Percentiles rank a stretch among this genome's conserved stretches.
Conservation (phyloP, 1,140 invertebrate species). For the Monochamus saltuarius region DNA sequence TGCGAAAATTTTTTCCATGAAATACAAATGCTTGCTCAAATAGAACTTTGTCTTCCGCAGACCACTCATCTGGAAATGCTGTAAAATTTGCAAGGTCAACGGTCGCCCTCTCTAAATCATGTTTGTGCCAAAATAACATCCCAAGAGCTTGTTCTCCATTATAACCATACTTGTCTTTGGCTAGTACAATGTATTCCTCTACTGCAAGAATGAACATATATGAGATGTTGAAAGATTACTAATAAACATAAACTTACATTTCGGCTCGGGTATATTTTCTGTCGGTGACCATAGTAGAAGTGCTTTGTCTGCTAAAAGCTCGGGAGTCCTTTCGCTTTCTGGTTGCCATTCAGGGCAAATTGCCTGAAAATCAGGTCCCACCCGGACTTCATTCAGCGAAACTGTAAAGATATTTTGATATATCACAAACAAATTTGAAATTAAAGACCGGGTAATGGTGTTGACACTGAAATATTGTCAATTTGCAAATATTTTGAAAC, state of each 20-base stretch:
- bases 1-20: slow-evolving; percentile 96
- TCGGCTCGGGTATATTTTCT: slow-evolving; percentile 79
- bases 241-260: slow-evolving; percentile 65
- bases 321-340: slow-evolving; percentile 60
- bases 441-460: background rate
- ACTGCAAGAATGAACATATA: slow-evolving; percentile 64
- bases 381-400: slow-evolving; percentile 88
- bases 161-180: slow-evolving; percentile 97
- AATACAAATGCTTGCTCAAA: slow-evolving; percentile 99
- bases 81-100: slow-evolving; percentile 95
- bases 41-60: slow-evolving; percentile 94
- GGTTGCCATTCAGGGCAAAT: slow-evolving; percentile 77
- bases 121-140: slow-evolving; percentile 98
- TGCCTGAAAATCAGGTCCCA: slow-evolving; percentile 92
- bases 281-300: slow-evolving; percentile 94
- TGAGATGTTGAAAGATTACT: background rate
- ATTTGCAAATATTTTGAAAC: background rate
- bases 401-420: slow-evolving; percentile 52
- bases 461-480: background rate
- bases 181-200: slow-evolving; percentile 91
- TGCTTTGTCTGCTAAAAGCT: slow-evolving; percentile 75
- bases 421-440: background rate
- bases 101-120: slow-evolving; percentile 89
- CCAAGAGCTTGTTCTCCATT: slow-evolving; percentile 96
- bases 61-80: slow-evolving; percentile 98